phyloP scores from a whole-genome alignment of 1,140 invertebrate species.

The Stegodyphus dumicola region DNA sequence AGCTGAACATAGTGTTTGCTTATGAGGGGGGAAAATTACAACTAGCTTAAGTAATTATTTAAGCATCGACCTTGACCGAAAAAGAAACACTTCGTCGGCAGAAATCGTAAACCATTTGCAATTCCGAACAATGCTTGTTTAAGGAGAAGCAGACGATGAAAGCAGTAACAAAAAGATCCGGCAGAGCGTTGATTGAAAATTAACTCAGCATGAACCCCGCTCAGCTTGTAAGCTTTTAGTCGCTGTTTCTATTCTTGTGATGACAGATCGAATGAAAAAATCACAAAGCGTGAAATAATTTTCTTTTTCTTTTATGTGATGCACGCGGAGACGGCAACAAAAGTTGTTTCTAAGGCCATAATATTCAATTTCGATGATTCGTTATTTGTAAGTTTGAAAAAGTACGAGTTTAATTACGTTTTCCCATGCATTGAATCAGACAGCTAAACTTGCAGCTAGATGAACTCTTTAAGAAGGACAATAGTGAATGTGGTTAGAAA shows the following conservation, averaged over 20 bases:
- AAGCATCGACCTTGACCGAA: constrained; percentile 38
- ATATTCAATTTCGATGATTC: constrained; percentile 28
- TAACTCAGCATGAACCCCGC: constrained; percentile 45
- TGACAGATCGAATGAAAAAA: constrained; percentile 55
- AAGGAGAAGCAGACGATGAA: constrained; percentile 21
- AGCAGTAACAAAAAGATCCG: constrained; percentile 22
- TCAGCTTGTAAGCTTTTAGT: constrained; percentile 35
- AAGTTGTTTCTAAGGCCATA: constrained; percentile 40
- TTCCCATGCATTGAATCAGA: constrained; percentile 15
- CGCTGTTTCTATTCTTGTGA: constrained; percentile 21
- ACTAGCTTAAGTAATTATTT: constrained; percentile 54
- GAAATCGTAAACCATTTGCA: constrained; percentile 51
- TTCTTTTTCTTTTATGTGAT: constrained; percentile 30
- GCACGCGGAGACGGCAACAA: constrained; percentile 10
- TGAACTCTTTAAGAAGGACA: constrained; percentile 7
- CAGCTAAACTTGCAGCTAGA: constrained; percentile 18
- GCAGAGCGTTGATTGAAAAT: constrained; percentile 45
- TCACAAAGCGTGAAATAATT: constrained; percentile 41
- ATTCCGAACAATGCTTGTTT: constrained; percentile 51
- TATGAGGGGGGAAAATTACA: not conserved
- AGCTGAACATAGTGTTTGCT: constrained; percentile 18
- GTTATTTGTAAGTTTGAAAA: not conserved
- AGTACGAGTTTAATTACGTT: constrained; percentile 22
- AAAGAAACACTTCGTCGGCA: constrained; percentile 5
- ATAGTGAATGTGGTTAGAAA: too few relatives aligned